Conservation (phyloP, 2,113 vertebrate species). For the Saccopteryx bilineata region DNA sequence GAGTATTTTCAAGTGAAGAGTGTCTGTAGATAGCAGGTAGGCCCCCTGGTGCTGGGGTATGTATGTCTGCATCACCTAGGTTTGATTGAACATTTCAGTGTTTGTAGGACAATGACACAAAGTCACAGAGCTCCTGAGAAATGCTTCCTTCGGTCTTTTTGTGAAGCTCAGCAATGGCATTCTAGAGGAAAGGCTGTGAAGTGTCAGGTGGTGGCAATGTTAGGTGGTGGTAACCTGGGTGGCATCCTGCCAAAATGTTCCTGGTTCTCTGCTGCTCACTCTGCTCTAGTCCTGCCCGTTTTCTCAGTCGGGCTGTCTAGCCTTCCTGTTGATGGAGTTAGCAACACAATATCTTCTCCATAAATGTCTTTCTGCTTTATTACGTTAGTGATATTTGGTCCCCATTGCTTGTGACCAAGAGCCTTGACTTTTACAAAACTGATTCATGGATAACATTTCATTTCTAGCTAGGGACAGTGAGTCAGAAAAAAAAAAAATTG, state of each 20-base stretch:
- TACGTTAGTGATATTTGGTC: constrained; percentile 37
- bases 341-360: background rate
- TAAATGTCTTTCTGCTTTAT: constrained; percentile 15
- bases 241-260: background rate
- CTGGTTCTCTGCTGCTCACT: background rate
- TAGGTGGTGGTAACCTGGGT: background rate
- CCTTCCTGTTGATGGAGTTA: constrained; percentile 1
- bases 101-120: background rate
- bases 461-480: background rate
- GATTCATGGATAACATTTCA: constrained; percentile 1
- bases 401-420: background rate
- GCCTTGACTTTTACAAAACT: constrained; percentile 29
- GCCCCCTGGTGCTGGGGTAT: no score
- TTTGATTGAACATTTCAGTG: background rate
- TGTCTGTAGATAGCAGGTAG: background rate
- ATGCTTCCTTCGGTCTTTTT: background rate
- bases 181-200: background rate
- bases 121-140: background rate
- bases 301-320: background rate
- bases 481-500: background rate
- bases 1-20: background rate
- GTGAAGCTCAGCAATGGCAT: background rate
- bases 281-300: background rate
- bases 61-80: background rate
- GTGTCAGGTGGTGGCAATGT: background rate